Base-by-base conservation (phyloP, 1,140 invertebrate species). In the Magallana angulata region DNA sequence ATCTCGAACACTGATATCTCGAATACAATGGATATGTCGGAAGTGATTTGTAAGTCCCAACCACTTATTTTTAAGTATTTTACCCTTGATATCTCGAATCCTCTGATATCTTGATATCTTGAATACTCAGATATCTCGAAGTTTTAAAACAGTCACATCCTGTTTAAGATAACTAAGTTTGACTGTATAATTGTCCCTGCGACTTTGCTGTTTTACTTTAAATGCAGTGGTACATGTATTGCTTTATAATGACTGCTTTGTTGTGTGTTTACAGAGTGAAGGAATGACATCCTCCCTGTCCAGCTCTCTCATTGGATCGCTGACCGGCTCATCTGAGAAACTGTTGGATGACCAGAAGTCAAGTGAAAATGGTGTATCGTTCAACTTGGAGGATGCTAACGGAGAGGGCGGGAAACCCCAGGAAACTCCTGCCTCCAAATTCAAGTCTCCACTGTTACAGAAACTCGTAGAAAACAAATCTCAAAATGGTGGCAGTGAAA, bases 381-480 rank as follows among this genome's bases (percentile, higher is more conserved):
- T 83, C 18, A 86, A 58, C 60, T 24, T 87, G 60, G 88, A 90
- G 62, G 85, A 86, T 56, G 14, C 58, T n/a, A 82, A 85, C 0
- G 88, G 83, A 30, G 84, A 85, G 24, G 48, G 60, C 6, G 14
- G 71, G 2, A 80, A 82, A 82, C 60, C 68, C 6, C 30, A 83
- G 57, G 18, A 83, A 36, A 86, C 84, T 12, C 90, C 90, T 30
- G 89, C 85, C 64, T 90, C 92, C 68, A 93, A 91, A 89, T 93
- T 93, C 89, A 92, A 91, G 81, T 93, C 93, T 48, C 92, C 93
- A 56, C 88, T 94, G 1, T 89, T 94, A 62, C 92, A 94, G 84
- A 92, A 93, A 87, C 60, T 87, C 14, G 84, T 84, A 8, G 90
- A 89, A 81, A 88, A 81, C 68, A 89, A 86, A 87, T 87, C 80